These are phyloP conservation scores for Pseudochirops corinnae DNA, from an alignment of 2,797 vertebrate species.

Conservation along the genomic window DNA sequence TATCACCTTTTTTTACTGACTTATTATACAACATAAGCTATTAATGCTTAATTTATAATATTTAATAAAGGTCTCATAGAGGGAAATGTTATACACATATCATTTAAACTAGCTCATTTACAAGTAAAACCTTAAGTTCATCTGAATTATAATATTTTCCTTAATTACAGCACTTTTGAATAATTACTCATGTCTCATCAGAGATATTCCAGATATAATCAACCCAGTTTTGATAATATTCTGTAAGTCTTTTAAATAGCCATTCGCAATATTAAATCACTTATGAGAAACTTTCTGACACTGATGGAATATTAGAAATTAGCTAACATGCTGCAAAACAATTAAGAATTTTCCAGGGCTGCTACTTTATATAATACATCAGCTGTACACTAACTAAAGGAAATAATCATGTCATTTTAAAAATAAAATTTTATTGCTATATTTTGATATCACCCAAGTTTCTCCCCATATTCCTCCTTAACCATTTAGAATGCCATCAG, in stretches of 20 bases:
- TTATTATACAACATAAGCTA: background rate
- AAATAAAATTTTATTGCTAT: background rate
- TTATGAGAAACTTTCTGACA: background rate
- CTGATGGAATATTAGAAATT: background rate
- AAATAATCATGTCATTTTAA: background rate
- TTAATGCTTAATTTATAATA: background rate
- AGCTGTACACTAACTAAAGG: background rate
- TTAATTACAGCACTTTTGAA: constrained; percentile 7
- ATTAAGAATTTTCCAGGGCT: background rate
- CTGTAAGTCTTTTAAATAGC: constrained; percentile 27
- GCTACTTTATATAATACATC: constrained; percentile 21
- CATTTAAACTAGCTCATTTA: background rate
- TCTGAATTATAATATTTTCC: background rate
- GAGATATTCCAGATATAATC: background rate
- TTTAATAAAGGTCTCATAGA: background rate
- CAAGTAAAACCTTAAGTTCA: background rate
- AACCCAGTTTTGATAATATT: background rate
- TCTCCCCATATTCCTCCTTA: background rate
- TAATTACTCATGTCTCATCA: constrained; percentile 13
- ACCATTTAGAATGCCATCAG: background rate
- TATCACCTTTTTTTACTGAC: background rate
- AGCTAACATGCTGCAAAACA: background rate
- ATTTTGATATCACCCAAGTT: background rate
- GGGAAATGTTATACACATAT: background rate
- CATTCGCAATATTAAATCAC: background rate